Conservation (phyloP, 2,113 vertebrate genomes). For the Tragelaphus buxtoni region DNA sequence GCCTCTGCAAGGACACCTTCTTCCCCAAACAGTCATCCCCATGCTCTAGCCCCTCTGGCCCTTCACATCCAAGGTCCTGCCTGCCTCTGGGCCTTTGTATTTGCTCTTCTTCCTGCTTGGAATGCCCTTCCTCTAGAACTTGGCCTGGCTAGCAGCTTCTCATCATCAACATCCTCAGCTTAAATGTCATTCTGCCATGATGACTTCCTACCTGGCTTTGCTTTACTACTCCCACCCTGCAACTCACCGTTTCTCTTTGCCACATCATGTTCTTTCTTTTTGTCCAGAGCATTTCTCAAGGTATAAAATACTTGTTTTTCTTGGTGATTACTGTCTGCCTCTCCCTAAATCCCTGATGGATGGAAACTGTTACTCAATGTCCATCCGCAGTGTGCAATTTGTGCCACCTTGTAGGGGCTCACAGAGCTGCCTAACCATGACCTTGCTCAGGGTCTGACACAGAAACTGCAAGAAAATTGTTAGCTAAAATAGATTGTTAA, state of each 20-base stretch:
- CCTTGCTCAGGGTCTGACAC: background rate
- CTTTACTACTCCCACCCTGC: background rate
- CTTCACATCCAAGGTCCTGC: background rate
- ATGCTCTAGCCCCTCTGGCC: background rate
- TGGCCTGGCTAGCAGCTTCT: background rate
- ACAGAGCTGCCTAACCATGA: background rate
- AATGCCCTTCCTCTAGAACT: background rate
- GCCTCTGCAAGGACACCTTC: background rate
- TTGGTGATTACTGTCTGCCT: background rate
- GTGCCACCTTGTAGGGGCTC: background rate
- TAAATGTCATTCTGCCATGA: background rate
- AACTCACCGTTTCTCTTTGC: background rate
- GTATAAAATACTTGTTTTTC: background rate
- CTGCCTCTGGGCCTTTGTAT: background rate
- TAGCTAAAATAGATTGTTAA: background rate
- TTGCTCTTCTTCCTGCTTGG: background rate
- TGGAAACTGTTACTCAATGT: background rate
- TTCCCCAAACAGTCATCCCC: background rate
- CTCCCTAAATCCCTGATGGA: background rate
- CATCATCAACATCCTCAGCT: background rate
- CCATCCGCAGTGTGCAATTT: background rate
- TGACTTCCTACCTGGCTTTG: background rate
- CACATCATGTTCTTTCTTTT: background rate
- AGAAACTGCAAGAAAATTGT: conserved; percentile 1
- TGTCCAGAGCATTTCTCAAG: background rate